Base-by-base conservation (phyloP, 2,888 invertebrate genomes). In the Limnephilus marmoratus region DNA sequence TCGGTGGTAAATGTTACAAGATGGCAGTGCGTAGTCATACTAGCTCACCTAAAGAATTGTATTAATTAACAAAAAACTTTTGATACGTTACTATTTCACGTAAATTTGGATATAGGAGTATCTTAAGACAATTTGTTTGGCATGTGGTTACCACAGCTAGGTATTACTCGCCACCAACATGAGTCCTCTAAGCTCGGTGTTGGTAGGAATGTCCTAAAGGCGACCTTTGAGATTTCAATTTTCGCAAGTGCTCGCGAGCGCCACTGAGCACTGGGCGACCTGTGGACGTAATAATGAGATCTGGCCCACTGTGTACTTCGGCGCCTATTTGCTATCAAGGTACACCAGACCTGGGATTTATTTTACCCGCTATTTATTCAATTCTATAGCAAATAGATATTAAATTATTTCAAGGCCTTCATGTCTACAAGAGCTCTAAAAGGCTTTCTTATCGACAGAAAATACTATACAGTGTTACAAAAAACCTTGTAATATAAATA, bases 171-270 rank as follows among this genome's bases (percentile, higher is more conserved):
- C 24, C 68, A 68, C 68, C 68, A 24, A 9, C 68, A 7, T 9
- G 24, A 68, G 68, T 68, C 2, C n/a, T 68, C 9, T 24, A n/a
- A 68, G n/a, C n/a, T 68, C 68, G 24, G 53, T 53, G 18, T 53
- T 53, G 18, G 53, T 24, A 68, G 68, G n/a, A 68, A 68, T 68
- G 68, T 68, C n/a, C 68, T 34, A 15, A 24, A 18, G 15, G n/a
- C 85, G 85, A 45, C 49, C 45, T 86, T 86, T 15, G 86, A 85
- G 86, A 45, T 41, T n/a, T 49, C 86, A 86, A 86, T 86, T 86
- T 86, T 49, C 45, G 24, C 86, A 24, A 86, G 41, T 29, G n/a
- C 45, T 45, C n/a, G 83, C 13, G 83, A 34, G 24, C 37, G 18
- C 83, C 15, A 13, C 37, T 83, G 34, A 18, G 37, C 37, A 5